Percentiles rank a stretch among this genome's conserved stretches.
These are phyloP conservation scores for Eulemur macaco DNA, from an alignment of 2,113 vertebrate species.

Conservation along the genomic window DNA sequence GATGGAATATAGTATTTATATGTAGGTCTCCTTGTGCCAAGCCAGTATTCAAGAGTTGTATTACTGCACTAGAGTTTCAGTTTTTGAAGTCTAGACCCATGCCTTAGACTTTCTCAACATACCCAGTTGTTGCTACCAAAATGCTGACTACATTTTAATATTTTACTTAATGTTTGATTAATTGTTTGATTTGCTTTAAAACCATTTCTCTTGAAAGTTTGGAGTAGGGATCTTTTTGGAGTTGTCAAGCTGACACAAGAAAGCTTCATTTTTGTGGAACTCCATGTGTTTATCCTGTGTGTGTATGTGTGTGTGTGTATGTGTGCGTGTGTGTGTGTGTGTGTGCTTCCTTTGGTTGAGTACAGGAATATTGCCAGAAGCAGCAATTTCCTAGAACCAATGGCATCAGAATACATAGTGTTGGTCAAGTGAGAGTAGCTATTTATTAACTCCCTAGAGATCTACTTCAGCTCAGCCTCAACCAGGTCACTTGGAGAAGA, in stretches of 20 bases:
- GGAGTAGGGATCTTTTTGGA: neutral
- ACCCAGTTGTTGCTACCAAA: neutral
- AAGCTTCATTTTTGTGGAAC: neutral
- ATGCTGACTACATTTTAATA: neutral
- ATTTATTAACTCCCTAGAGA: neutral
- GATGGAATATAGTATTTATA: neutral
- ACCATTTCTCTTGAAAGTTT: neutral
- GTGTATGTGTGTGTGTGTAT: neutral
- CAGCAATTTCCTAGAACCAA: neutral
- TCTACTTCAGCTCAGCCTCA: neutral
- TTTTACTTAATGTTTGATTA: neutral
- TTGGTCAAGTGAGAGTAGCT: neutral
- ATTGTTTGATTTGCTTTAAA: neutral
- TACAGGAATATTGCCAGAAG: neutral
- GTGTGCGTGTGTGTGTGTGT: rapidly evolving
- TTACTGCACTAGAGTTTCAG: neutral
- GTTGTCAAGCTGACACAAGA: neutral
- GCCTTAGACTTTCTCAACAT: neutral
- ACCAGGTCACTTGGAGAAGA: neutral
- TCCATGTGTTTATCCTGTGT: neutral
- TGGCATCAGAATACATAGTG: neutral
- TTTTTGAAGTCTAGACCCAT: neutral
- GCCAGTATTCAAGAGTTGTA: neutral
- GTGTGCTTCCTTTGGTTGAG: neutral
- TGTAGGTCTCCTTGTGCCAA: neutral